A percentile compares a stretch with the other conserved stretches of the same genome.
phyloP scores from a whole-genome alignment of 2,797 vertebrate genomes.

The Crenichthys baileyi region DNA sequence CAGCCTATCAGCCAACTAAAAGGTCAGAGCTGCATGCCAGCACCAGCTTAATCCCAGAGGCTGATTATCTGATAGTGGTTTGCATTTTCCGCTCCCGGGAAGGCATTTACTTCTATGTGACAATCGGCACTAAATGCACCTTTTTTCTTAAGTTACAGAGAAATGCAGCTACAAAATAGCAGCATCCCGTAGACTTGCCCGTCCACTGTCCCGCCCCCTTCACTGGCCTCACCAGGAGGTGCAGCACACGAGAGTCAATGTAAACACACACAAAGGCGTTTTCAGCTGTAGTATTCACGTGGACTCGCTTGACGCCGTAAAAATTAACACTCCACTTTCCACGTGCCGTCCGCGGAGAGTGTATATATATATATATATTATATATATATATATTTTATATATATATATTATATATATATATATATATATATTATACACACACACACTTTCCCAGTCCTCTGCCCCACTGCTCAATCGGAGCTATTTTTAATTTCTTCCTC shows the following conservation, averaged over 20 bases:
- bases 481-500: conserved; percentile 3
- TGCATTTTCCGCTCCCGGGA: conserved; percentile 38
- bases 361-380: background rate
- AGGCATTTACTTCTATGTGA: conserved; percentile 40
- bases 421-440: conserved; percentile 21
- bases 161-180: conserved; percentile 43
- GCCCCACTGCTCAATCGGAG: conserved; percentile 34
- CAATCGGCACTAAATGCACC: conserved; percentile 25
- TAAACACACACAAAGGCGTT: conserved; percentile 80
- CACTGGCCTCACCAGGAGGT: conserved; percentile 42
- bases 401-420: conserved; percentile 27
- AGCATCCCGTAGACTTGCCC: conserved; percentile 28
- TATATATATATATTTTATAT: background rate
- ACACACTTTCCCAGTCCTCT: conserved; percentile 56
- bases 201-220: conserved; percentile 72
- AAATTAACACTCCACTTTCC: conserved; percentile 70
- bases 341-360: conserved; percentile 54
- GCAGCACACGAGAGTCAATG: conserved; percentile 69
- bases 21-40: conserved; percentile 62
- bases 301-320: conserved; percentile 60
- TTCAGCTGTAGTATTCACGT: conserved; percentile 77
- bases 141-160: conserved; percentile 18
- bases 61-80: conserved; percentile 54
- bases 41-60: conserved; percentile 54
- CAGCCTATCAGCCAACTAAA: conserved; percentile 46